Conservation (phyloP, 2,888 invertebrate genomes). For the Tolmerus cingulatus region DNA sequence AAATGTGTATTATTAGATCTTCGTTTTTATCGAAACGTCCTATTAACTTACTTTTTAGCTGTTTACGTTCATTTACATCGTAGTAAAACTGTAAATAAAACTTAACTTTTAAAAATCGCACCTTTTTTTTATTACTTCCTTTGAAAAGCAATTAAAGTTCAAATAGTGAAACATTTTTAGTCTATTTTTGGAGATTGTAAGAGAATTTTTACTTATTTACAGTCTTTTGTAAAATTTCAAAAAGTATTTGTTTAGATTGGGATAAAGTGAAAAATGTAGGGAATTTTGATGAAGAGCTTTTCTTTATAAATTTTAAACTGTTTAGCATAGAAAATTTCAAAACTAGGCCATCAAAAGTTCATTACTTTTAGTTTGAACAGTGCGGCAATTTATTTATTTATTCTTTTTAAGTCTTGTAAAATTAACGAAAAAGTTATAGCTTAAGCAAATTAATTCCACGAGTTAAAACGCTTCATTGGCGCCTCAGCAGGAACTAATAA, state of each 20-base stretch:
- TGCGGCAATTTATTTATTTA: not conserved
- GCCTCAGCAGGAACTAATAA: not conserved
- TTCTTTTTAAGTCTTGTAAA: not conserved
- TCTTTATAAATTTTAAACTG: not conserved
- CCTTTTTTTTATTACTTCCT: not conserved
- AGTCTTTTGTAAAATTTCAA: not conserved
- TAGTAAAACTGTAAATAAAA: not conserved
- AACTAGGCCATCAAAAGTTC: not conserved
- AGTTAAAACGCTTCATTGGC: not conserved
- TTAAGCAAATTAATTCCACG: not conserved
- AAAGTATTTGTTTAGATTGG: not conserved
- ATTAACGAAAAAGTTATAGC: not conserved
- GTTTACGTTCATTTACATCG: not conserved
- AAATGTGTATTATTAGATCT: not conserved
- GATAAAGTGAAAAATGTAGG: not conserved
- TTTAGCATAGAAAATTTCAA: not conserved
- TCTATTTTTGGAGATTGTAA: not conserved
- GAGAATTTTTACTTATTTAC: not conserved
- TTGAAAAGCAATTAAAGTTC: not conserved
- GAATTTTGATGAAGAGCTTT: not conserved
- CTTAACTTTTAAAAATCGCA: not conserved
- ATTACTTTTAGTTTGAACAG: not conserved
- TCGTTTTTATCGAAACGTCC: not conserved
- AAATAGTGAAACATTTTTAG: not conserved
- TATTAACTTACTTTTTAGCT: not conserved